Base-by-base conservation (phyloP, 2,113 vertebrate species). In the Pollachius pollachius region DNA sequence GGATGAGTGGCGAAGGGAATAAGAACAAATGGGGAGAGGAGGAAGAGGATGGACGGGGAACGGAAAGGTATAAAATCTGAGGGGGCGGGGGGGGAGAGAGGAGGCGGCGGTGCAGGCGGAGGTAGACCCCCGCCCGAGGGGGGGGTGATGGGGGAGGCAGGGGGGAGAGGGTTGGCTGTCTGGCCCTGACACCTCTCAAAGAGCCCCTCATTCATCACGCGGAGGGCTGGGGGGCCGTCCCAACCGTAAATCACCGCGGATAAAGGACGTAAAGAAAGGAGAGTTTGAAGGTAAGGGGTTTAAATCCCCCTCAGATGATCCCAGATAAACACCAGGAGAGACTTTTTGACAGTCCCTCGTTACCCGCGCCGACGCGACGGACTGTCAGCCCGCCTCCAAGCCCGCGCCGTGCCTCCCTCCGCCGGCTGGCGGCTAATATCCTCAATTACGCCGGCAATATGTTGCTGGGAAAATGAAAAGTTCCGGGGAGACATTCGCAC, bases 231-330 rank as follows among this genome's bases (percentile, higher is more conserved):
- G 74, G 37, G 86, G 85, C 73, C 77, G 81, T 87, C 87, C 83
- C 88, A 3, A 52, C 81, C 71, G 82, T 90, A 91, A 91, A 92
- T 91, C 90, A 91, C 79, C 67, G 81, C 65, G 86, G 88, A 89
- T 88, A 88, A 91, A 91, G 87, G 85, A 87, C 76, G 56, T 87
- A 88, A 89, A 91, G 84, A 83, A 88, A 85, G 85, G 77, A 86
- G 37, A 87, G 85, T 79, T 89, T 87, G 90, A 90, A 91, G 90
- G 88, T 90, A 88, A 88, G 87, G 89, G 86, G 84, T 85, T 88
- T 90, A 91, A 92, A 90, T 87, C 89, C 91, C 87, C 85, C 82
- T 54, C n/a, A 61, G 86, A 89, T 90, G 87, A 89, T 90, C 87
- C 87, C 71, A 85, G 85, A 92, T 88, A 89, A 92, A 91, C 88